Base-by-base conservation (phyloP, 2,113 vertebrate species). In the Lagenorhynchus albirostris region DNA sequence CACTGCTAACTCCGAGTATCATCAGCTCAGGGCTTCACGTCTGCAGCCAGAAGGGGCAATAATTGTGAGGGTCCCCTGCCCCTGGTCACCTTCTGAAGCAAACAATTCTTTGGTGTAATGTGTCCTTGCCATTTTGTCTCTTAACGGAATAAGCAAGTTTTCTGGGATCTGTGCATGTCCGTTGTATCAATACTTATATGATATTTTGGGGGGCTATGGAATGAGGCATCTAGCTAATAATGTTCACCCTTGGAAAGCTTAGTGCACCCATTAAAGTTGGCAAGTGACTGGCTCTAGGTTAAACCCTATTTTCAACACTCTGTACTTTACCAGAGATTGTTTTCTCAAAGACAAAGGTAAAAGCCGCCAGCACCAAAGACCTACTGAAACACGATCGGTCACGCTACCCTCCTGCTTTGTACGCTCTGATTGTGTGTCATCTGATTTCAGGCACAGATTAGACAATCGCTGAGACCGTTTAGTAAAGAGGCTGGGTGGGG, bases 321-420 rank as follows among this genome's bases (percentile, higher is more conserved):
- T 31, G 31, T 91, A 31, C 33, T 85, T 90, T 38, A 31, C 26
- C 31, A 10, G 36, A 70, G 62, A 55, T 58, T 9, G 67, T 86
- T 63, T 82, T 93, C 93, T 96, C 55, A 53, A 33, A 62, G 68
- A 73, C 20, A 68, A 67, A 62, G 87, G 63, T 76, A 47, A 70
- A 65, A 83, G 50, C 47, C 14, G 33, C 47, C 38, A 76, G 82
- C 11, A 85, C 36, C 77, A 80, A n/a, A 84, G 23, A 21, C 1
- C 68, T 60, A 29, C 5, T 29, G 38, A 50, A 55, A 65, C 8
- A 9, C 1, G 12, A 6, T 13, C 31, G 2, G 58, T 8, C 76
- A 33, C 23, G 21, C 21, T 44, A 1, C 14, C 53, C 47, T 50
- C 63, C 38, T 25, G 12, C 38, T 41, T 7, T 82, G 47, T 11